Conservation (phyloP, 2,888 invertebrate species). For the Cartodere bifasciata region DNA sequence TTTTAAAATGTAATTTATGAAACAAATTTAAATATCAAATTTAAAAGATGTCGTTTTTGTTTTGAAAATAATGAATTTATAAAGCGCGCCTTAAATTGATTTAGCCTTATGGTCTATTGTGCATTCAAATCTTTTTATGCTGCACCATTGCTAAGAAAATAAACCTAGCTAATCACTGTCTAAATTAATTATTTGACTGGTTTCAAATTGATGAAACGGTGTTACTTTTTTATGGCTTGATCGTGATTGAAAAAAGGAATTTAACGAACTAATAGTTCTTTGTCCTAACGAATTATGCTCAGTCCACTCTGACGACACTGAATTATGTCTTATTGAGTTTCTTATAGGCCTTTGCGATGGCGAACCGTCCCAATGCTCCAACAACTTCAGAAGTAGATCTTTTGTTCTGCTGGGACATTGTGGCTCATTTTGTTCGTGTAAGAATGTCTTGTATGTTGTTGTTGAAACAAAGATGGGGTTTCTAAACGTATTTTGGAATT, state of each 20-base stretch:
- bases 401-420: constrained; percentile 54
- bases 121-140: too few species aligned
- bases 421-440: constrained; percentile 4
- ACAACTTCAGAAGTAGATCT: constrained; percentile 58
- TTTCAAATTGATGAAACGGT: constrained; percentile 25
- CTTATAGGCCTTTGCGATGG: constrained; percentile 36
- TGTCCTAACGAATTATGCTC: constrained; percentile 61
- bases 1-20: too few species aligned
- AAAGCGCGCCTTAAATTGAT: too few species aligned
- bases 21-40: too few species aligned
- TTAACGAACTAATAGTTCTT: constrained; percentile 66
- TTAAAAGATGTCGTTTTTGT: too few species aligned
- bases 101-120: too few species aligned
- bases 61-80: too few species aligned
- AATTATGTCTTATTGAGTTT: constrained; percentile 50
- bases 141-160: too few species aligned
- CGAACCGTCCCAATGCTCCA: constrained; percentile 67
- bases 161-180: too few species aligned
- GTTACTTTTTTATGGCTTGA: constrained; percentile 31
- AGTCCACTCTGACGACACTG: constrained; percentile 65
- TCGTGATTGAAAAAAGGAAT: constrained; percentile 59
- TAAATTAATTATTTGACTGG: too few species aligned
- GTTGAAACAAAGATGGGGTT: background rate
- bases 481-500: constrained; percentile 5
- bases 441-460: constrained; percentile 5